Conservation (phyloP, 2,113 vertebrate species). For the Sceloporus tristichus region DNA sequence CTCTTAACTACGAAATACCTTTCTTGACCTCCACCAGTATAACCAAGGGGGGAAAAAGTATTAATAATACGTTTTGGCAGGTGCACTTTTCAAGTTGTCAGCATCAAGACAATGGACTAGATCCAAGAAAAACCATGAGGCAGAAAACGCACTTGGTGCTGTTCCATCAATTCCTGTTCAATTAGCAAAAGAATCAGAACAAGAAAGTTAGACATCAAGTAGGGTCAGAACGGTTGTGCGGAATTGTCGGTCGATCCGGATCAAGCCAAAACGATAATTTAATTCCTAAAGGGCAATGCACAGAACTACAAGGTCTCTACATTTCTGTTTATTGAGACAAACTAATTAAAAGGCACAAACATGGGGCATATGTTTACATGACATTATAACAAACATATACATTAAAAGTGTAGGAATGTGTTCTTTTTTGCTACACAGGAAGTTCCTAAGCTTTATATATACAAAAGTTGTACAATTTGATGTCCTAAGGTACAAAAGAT, state of each 20-base stretch:
- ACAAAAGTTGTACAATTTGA: conserved; percentile 99
- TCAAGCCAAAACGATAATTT: background rate
- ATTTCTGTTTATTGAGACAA: conserved; percentile 99
- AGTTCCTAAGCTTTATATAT: conserved; percentile 96
- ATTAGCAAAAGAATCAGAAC: background rate
- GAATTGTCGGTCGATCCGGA: background rate
- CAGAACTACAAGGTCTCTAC: conserved; percentile 86
- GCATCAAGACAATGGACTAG: too few relatives aligned
- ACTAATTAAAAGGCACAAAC: conserved; percentile 99
- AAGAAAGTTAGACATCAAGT: too few relatives aligned
- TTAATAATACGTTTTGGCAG: too few relatives aligned
- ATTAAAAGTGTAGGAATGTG: conserved; percentile 99
- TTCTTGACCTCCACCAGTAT: too few relatives aligned
- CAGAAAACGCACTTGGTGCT: background rate
- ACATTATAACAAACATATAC: conserved; percentile 97
- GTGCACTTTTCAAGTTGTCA: too few relatives aligned
- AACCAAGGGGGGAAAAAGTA: too few relatives aligned
- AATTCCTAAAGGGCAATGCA: conserved; percentile 78
- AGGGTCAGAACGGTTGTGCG: too few relatives aligned
- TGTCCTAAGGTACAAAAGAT: conserved; percentile 99
- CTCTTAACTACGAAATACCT: too few relatives aligned
- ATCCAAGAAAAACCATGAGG: background rate
- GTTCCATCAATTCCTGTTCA: background rate
- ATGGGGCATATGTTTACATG: conserved; percentile 98
- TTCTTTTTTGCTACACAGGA: conserved; percentile 97